Conservation (phyloP, 1,140 invertebrate species). For the Drosophila ananassae region DNA sequence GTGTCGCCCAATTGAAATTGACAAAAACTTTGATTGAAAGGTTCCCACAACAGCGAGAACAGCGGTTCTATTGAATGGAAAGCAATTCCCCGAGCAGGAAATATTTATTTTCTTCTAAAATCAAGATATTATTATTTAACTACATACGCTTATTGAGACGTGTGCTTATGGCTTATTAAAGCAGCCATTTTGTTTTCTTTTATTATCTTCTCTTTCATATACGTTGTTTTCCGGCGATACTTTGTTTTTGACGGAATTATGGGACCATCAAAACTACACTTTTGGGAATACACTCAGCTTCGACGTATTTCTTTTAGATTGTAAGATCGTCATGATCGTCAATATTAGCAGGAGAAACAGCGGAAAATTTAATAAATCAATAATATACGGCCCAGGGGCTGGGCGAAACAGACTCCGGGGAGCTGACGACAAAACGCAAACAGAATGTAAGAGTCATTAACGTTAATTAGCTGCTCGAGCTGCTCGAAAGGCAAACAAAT, state of each 20-base stretch:
- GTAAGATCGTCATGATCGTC: constrained; percentile 15
- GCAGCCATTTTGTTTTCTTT: too few species aligned
- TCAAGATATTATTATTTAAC: too few species aligned
- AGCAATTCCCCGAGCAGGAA: constrained; percentile 25
- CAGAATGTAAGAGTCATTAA: constrained; percentile 50
- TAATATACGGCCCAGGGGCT: constrained; percentile 1
- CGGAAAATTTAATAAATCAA: constrained; percentile 39
- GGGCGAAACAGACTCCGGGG: constrained; percentile 25
- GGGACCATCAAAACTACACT: constrained; percentile 4
- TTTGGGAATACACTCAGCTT: constrained; percentile 13
- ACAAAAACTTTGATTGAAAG: constrained; percentile 68
- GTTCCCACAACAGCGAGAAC: constrained; percentile 25
- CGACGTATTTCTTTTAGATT: not conserved
- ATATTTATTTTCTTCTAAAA: not conserved
- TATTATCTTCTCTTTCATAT: too few species aligned
- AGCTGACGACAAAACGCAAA: constrained; percentile 26
- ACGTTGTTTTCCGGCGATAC: not conserved
- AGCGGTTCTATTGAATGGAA: constrained; percentile 22
- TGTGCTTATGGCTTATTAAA: too few species aligned
- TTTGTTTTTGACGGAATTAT: constrained; percentile 11
- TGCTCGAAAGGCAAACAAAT: constrained; percentile 25
- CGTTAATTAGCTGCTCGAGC: constrained; percentile 54
- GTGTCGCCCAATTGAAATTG: constrained; percentile 63
- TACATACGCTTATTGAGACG: too few species aligned
- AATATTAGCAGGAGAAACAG: constrained; percentile 52